Conservation (phyloP, 1,140 invertebrate genomes). For the Leptinotarsa lineolata region DNA sequence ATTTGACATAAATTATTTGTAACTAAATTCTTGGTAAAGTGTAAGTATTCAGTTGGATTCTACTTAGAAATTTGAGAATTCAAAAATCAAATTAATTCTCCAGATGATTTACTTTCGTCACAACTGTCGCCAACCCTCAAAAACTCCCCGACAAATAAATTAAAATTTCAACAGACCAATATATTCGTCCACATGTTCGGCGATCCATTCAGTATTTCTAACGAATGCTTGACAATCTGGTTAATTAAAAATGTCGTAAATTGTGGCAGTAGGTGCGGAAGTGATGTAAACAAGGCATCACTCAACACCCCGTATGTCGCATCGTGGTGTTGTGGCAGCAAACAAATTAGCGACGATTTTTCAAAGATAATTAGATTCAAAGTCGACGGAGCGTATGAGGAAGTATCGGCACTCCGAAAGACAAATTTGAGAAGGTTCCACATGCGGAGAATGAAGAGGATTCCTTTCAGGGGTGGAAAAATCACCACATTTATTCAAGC, state of each 20-base stretch:
- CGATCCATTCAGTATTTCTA: conserved; percentile 12
- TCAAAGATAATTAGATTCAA: conserved; percentile 24
- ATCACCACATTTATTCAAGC: no score
- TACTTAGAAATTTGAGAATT: background rate
- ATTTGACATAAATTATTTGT: no score
- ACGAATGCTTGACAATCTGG: conserved; percentile 21
- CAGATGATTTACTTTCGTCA: background rate
- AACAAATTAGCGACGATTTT: conserved; percentile 25
- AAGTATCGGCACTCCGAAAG: background rate
- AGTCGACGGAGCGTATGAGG: conserved; percentile 21
- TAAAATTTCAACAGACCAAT: conserved; percentile 8
- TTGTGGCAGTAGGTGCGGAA: conserved; percentile 19
- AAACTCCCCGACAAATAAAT: conserved; percentile 3
- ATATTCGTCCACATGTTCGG: conserved; percentile 14
- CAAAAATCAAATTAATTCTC: background rate
- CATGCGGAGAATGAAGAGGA: background rate
- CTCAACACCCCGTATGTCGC: conserved; percentile 26
- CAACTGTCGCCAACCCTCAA: background rate
- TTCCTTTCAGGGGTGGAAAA: background rate
- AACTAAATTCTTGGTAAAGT: no score
- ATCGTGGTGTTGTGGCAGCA: conserved; percentile 19
- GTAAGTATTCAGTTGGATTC: no score
- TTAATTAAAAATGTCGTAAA: conserved; percentile 26
- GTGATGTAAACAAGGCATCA: conserved; percentile 25
- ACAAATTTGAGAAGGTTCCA: background rate